phyloP scores from a whole-genome alignment of 2,797 vertebrate species.

The Chaetodon trifasciatus region DNA sequence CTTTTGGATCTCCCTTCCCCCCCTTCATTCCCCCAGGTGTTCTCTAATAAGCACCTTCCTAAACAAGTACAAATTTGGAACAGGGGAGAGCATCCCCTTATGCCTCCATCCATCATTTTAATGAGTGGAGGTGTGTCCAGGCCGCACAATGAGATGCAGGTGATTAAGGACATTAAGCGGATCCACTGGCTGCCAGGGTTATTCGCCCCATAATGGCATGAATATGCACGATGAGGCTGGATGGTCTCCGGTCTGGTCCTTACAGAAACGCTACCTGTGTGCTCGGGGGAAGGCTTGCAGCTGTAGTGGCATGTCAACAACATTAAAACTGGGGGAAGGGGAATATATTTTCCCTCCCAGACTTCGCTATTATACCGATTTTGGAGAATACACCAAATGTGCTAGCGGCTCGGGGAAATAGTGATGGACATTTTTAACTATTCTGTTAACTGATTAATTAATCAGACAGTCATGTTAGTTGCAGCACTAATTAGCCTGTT shows the following conservation, averaged over 20 bases:
- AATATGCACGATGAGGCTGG: constrained; percentile 87
- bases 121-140: constrained; percentile 87
- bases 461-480: not conserved
- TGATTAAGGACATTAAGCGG: constrained; percentile 89
- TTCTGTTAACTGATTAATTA: not conserved
- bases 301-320: constrained; percentile 6
- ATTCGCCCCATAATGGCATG: constrained; percentile 84
- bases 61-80: constrained; percentile 86
- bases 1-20: constrained; percentile 47
- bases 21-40: constrained; percentile 79
- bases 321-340: constrained; percentile 10
- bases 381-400: not conserved
- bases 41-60: constrained; percentile 86
- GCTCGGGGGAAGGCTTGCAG: constrained; percentile 17
- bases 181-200: constrained; percentile 72
- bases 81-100: constrained; percentile 84
- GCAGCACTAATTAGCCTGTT: not conserved
- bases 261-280: constrained; percentile 72
- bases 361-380: not conserved
- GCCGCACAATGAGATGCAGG: constrained; percentile 89
- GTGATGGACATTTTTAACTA: not conserved
- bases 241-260: constrained; percentile 75
- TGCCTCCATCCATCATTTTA: constrained; percentile 93
- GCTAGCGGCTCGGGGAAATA: not conserved
- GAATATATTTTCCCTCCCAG: not conserved